These are phyloP conservation scores for Stenodera caucasica DNA, from an alignment of 2,888 invertebrate genomes.

Conservation along the genomic window DNA sequence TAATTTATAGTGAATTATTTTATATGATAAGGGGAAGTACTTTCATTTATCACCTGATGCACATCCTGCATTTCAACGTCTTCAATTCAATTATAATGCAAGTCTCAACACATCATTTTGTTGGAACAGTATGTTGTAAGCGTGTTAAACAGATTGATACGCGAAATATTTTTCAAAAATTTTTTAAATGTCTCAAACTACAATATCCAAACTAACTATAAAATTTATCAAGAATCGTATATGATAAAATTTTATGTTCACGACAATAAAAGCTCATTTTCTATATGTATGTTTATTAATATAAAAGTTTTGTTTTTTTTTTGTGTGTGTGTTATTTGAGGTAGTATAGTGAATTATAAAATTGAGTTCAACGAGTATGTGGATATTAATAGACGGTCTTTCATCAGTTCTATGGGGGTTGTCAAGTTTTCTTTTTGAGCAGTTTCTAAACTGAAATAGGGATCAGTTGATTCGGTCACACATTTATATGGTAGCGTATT, in stretches of 20 bases:
- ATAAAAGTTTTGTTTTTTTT: background rate
- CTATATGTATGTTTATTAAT: background rate
- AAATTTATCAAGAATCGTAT: background rate
- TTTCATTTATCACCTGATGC: conserved; percentile 30
- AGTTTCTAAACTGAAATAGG: background rate
- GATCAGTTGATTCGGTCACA: conserved; percentile 16
- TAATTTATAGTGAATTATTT: conserved; percentile 37
- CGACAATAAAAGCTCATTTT: background rate
- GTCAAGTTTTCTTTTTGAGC: background rate
- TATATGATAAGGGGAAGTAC: conserved; percentile 31
- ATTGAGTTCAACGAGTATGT: background rate
- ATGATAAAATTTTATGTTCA: background rate
- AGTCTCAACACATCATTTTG: background rate
- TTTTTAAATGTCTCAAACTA: background rate
- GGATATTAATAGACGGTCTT: conserved; percentile 1
- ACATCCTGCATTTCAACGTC: conserved; percentile 27
- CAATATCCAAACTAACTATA: background rate
- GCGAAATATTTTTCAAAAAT: background rate
- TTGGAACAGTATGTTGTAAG: background rate
- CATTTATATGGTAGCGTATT: conserved; percentile 24
- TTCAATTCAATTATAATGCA: conserved; percentile 8
- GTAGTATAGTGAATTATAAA: background rate
- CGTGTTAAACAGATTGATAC: background rate
- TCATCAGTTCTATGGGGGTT: conserved; percentile 1
- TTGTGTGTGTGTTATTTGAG: background rate